Base-by-base conservation (phyloP, 2,113 vertebrate species). In the Anhinga anhinga region DNA sequence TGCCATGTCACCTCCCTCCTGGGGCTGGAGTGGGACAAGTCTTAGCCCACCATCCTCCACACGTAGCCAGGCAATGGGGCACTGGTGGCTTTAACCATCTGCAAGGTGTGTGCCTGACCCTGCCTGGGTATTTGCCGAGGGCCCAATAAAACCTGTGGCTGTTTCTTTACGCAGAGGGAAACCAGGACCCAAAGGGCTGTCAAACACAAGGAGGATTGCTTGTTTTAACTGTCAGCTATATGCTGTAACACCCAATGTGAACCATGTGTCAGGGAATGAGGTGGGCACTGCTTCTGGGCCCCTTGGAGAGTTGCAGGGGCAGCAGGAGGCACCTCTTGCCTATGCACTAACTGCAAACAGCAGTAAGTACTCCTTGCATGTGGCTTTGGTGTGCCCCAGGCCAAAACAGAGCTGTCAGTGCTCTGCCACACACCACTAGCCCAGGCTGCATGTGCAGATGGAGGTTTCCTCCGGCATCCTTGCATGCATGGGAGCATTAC, bases 381-480 rank as follows among this genome's bases (percentile, higher is more conserved):
- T 56, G 49, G n/a, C 26, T 82, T 29, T 71, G n/a, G 16, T 32
- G 42, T 42, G 14, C 32, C 42, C 63, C 20, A 47, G 23, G 34
- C 45, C 19, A 36, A 40, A 53, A 50, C 40, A 20, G 29, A 83
- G 40, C 40, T 23, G 9, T 32, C 0, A 0, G 72, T 49, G 40
- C 56, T 45, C 38, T 36, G 38, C 26, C 22, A 25, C 34, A 13
- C 25, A 15, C 21, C 3, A 2, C 11, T 5, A 38, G 27, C 36
- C 25, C 5, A 0, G 49, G 49, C 40, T 62, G 30, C 1, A 0
- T 12, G 19, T 26, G 40, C 0, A 0, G 47, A 10, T 47, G n/a
- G n/a, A 77, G 47, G 19, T 15, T 67, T 38, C 27, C 13, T 53
- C 70, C 52, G 38, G 45, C 79, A 59, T 23, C 36, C 44, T 63